Conservation (phyloP, 2,797 vertebrate genomes). For the Vireo griseus region DNA sequence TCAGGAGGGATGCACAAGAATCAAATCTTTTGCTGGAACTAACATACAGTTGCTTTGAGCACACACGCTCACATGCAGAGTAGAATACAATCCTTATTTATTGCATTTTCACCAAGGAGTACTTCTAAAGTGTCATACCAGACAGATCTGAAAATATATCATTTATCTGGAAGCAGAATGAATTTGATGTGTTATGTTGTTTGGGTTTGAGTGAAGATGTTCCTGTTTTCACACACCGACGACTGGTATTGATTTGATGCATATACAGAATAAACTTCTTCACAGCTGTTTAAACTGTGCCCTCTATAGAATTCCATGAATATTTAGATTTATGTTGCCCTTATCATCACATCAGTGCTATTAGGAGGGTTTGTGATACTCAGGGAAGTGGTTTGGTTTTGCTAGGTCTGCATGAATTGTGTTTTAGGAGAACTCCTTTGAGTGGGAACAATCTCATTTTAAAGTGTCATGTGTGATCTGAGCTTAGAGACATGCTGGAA, state of each 20-base stretch:
- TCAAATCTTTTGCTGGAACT: background rate
- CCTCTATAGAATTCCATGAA: background rate
- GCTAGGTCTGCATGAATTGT: background rate
- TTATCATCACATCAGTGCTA: background rate
- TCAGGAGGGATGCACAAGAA: background rate
- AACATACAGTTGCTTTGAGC: background rate
- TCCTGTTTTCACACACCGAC: background rate
- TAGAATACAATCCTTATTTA: background rate
- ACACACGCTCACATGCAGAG: accelerated
- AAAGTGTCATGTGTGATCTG: background rate
- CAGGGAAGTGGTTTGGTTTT: background rate
- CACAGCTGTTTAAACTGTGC: background rate
- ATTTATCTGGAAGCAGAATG: background rate
- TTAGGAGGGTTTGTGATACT: background rate
- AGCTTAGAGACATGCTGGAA: background rate
- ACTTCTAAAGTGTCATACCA: background rate
- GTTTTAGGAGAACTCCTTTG: background rate
- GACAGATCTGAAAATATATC: background rate
- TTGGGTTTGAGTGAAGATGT: background rate
- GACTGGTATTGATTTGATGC: background rate
- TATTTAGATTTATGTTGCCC: background rate
- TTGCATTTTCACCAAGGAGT: background rate
- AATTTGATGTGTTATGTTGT: background rate
- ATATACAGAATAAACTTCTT: background rate
- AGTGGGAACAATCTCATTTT: background rate